phyloP scores from a whole-genome alignment of 2,888 invertebrate species.

The Adela reaumurella region DNA sequence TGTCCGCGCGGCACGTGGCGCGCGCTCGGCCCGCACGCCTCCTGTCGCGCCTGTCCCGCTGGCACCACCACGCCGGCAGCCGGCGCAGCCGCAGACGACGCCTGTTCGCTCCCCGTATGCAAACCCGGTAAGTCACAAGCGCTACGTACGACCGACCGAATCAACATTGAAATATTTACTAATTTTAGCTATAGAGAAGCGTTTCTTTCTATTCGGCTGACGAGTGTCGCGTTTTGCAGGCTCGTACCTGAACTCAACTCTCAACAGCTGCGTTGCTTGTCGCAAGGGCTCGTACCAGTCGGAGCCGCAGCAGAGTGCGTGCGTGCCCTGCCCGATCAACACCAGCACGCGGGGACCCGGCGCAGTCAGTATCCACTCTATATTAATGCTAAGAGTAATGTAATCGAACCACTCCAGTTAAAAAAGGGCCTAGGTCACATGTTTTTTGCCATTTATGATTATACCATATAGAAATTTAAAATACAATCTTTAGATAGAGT shows the following conservation, averaged over 20 bases:
- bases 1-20: slow-evolving; percentile 88
- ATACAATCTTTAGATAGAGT: no score
- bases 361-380: slow-evolving; percentile 60
- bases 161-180: no score
- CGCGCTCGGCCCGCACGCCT: slow-evolving; percentile 81
- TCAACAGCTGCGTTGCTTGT: slow-evolving; percentile 83
- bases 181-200: no score
- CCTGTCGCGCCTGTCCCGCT: slow-evolving; percentile 83
- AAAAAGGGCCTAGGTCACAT: no score
- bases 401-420: no score
- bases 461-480: no score
- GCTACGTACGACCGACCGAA: no score
- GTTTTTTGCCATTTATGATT: no score
- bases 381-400: no score
- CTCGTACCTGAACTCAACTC: slow-evolving; percentile 79
- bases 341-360: slow-evolving; percentile 83
- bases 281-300: slow-evolving; percentile 89
- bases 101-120: slow-evolving; percentile 90
- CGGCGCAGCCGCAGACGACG: slow-evolving; percentile 80
- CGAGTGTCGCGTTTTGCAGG: slow-evolving; percentile 37
- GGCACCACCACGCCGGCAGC: slow-evolving; percentile 86
- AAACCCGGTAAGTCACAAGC: slow-evolving; percentile 58
- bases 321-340: slow-evolving; percentile 84
- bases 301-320: slow-evolving; percentile 81
- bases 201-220: no score